Evolutionary conservation across 2,888 invertebrate genomes (phyloP).

Genomic region (Bellardia bayeri): DNA sequence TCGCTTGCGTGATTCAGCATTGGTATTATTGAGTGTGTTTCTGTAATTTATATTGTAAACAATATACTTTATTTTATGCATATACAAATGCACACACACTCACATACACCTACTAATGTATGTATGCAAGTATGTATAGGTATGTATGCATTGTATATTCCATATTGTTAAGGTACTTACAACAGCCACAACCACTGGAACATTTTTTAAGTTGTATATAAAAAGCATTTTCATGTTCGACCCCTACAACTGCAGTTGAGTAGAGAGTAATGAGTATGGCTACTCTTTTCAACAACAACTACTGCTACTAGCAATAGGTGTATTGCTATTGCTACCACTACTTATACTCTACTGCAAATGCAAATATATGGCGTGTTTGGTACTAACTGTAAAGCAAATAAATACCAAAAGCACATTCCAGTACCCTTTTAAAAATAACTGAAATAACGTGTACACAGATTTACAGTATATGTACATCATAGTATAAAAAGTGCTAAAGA

Average conservation of each 20-base stretch:
- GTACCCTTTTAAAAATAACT: slow-evolving; percentile 12
- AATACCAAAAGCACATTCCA: slow-evolving; percentile 62
- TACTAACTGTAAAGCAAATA: slow-evolving; percentile 46
- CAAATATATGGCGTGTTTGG: slow-evolving; percentile 33
- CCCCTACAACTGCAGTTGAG: slow-evolving; percentile 41
- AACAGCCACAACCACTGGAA: slow-evolving; percentile 53
- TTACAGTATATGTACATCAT: neutral
- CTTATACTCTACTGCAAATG: neutral
- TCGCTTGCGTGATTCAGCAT: slow-evolving; percentile 27
- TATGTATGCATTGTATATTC: neutral
- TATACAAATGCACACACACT: neutral
- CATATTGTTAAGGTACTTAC: slow-evolving; percentile 68
- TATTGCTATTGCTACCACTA: neutral
- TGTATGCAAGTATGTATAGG: neutral
- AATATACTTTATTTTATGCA: neutral
- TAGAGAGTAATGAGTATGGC: slow-evolving; percentile 47
- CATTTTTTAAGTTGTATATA: slow-evolving; percentile 45
- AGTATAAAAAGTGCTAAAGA: slow-evolving; percentile 3
- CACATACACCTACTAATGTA: neutral
- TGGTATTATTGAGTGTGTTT: neutral
- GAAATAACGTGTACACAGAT: slow-evolving; percentile 4
- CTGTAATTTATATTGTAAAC: slow-evolving; percentile 16
- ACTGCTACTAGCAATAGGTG: neutral
- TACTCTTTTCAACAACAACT: slow-evolving; percentile 10
- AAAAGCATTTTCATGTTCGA: slow-evolving; percentile 70